Base-by-base conservation (phyloP, 2,888 invertebrate genomes). In the Eupithecia subfuscata region DNA sequence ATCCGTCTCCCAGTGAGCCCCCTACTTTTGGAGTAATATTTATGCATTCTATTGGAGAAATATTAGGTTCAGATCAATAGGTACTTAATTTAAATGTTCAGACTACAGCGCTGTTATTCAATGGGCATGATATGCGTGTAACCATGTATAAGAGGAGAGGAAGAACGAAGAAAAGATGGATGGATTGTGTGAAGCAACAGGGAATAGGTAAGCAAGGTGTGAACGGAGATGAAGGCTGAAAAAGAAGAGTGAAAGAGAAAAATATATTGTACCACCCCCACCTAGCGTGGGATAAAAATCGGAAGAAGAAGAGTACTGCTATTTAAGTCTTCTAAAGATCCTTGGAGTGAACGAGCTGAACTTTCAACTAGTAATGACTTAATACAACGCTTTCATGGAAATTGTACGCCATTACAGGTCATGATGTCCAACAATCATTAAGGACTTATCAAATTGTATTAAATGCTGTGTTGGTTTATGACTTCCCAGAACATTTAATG, bases 311-410 rank as follows among this genome's bases (percentile, higher is more conserved):
- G 48, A 48, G n/a, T n/a, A n/a, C n/a, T n/a, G n/a, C n/a, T 56
- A 22, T 56, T 56, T 1, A 56, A 22, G 22, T 9, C 18, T 64
- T 16, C 6, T 22, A 25, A 16, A n/a, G 43, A n/a, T 40, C 7
- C 43, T 68, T n/a, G 1, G 7, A 74, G 70, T 77, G 72, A 68
- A 56, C 70, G 56, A 77, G 74, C 75, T 68, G 22, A 69, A 16
- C 40, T 5, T 48, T 70, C 45, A 68, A 9, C 67, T 77, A 34
- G 85, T 92, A 91, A 92, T 92, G 91, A 89, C 92, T 93, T 91
- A 91, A 93, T 93, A 91, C 87, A 90, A 90, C 87, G 88, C 89
- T 91, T 91, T 90, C 87, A 89, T 83, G 87, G 88, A 90, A 90
- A 91, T 90, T 91, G 86, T 88, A 81, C 82, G 83, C 87, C 85